phyloP scores from a whole-genome alignment of 2,888 invertebrate species.

The Rhingia campestris region DNA sequence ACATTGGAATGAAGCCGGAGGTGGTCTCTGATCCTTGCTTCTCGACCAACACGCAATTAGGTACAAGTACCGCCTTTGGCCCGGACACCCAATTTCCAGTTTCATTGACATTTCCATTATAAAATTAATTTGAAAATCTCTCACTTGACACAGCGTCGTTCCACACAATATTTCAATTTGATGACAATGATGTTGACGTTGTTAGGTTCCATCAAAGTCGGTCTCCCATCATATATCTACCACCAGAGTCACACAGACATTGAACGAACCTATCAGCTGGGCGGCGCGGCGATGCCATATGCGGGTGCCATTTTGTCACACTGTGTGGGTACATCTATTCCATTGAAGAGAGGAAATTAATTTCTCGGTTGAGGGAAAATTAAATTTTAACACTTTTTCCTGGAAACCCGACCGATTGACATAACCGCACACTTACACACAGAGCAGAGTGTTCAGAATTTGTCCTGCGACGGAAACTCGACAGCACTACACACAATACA shows the following conservation, averaged over 20 bases:
- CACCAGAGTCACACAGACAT: slow-evolving; percentile 63
- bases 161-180: slow-evolving; percentile 70
- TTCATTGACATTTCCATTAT: slow-evolving; percentile 65
- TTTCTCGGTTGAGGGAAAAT: slow-evolving; percentile 72
- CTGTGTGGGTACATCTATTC: slow-evolving; percentile 6
- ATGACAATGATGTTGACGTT: slow-evolving; percentile 55
- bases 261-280: slow-evolving; percentile 43
- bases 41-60: neutral
- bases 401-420: neutral
- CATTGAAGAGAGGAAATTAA: slow-evolving; percentile 68
- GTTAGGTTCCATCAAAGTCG: slow-evolving; percentile 66
- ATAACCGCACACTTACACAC: neutral
- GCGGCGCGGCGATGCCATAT: neutral
- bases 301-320: slow-evolving; percentile 54
- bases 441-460: neutral
- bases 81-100: slow-evolving; percentile 52
- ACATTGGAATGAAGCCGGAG: no score
- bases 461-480: neutral
- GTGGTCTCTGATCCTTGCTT: no score
- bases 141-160: slow-evolving; percentile 48
- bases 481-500: neutral
- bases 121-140: slow-evolving; percentile 69
- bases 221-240: slow-evolving; percentile 76
- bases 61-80: slow-evolving; percentile 17
- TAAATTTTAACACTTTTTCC: slow-evolving; percentile 71